Conservation (phyloP, 2,113 vertebrate species). For the Xenopus laevis region DNA sequence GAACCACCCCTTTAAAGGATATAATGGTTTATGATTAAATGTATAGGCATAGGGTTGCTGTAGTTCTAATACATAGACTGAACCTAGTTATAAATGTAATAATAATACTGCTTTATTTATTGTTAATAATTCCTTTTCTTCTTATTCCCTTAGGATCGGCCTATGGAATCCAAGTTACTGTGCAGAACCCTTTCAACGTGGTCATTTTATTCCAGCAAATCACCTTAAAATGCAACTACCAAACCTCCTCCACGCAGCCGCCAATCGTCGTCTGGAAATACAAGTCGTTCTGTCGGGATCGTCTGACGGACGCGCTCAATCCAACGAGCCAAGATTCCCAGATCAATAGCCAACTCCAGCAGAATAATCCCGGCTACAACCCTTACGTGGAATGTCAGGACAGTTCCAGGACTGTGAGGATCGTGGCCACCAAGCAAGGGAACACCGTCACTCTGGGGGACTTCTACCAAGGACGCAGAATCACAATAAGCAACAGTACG, state of each 20-base stretch:
- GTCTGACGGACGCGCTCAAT: conserved; percentile 76
- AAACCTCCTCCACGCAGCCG: conserved; percentile 47
- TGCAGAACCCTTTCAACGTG: conserved; percentile 60
- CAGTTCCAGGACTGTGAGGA: conserved; percentile 68
- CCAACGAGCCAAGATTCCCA: conserved; percentile 63
- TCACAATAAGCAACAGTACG: conserved; percentile 74
- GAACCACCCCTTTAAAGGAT: too few relatives aligned
- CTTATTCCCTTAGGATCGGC: background rate
- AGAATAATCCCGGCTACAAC: conserved; percentile 77
- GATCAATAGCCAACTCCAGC: conserved; percentile 64
- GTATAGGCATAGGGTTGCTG: too few relatives aligned
- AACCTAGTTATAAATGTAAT: too few relatives aligned
- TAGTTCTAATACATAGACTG: too few relatives aligned
- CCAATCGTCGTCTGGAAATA: conserved; percentile 80
- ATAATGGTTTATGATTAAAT: too few relatives aligned
- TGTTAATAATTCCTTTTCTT: too few relatives aligned
- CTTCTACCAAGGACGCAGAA: conserved; percentile 75
- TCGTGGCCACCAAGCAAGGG: conserved; percentile 79
- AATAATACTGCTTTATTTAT: too few relatives aligned
- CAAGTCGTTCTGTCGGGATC: conserved; percentile 82
- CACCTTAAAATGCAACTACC: conserved; percentile 73
- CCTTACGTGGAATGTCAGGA: conserved; percentile 82
- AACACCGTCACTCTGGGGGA: conserved; percentile 63
- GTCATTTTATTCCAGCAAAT: conserved; percentile 85
- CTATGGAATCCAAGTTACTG: conserved; percentile 51